Base-by-base conservation (phyloP, 1,140 invertebrate genomes). In the Drosophila littoralis region DNA sequence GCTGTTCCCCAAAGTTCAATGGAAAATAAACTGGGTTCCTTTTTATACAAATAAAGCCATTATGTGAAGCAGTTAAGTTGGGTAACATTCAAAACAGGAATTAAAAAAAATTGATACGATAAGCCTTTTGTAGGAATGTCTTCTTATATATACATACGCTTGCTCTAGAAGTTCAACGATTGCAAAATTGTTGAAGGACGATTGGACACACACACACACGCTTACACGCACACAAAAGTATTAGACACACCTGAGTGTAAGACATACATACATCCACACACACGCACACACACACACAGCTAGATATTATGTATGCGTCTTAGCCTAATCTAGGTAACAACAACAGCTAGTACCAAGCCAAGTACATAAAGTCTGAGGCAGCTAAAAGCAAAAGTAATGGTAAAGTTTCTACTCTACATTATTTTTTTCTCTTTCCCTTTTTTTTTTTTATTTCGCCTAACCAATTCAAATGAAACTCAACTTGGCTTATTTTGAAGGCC, bases 371-470 rank as follows among this genome's bases (percentile, higher is more conserved):
- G 45, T 69, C 76, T 69, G 64, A 70, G 70, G 52, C 52, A 75
- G 73, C 75, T 75, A 78, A 86, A 88, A 79, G 69, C 64, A 66
- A 88, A 86, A 83, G 79, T 89, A 86, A 86, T 77, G 70, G 65
- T 28, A 70, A 79, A 77, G 65, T 83, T 78, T 70, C 55, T 79
- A 70, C 58, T 69, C 69, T 48, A 33, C 42, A 38, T 57, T 74
- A 28, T 28, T 52, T 65, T 64, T 70, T 45, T 6, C 5, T 17
- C 7, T n/a, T 28, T 13, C 43, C 38, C 42, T 40, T 10, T 35
- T 48, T 57, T 46, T 13, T 55, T 52, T 79, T 88, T 70, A 63
- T 78, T 63, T 81, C 63, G 64, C 82, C 66, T 70, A 79, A 76
- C 73, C 79, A 79, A 86, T 71, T 81, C 54, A 72, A 71, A 71